Evolutionary conservation across 2,888 invertebrate species (phyloP).

Genomic region (Catocala sponsa): DNA sequence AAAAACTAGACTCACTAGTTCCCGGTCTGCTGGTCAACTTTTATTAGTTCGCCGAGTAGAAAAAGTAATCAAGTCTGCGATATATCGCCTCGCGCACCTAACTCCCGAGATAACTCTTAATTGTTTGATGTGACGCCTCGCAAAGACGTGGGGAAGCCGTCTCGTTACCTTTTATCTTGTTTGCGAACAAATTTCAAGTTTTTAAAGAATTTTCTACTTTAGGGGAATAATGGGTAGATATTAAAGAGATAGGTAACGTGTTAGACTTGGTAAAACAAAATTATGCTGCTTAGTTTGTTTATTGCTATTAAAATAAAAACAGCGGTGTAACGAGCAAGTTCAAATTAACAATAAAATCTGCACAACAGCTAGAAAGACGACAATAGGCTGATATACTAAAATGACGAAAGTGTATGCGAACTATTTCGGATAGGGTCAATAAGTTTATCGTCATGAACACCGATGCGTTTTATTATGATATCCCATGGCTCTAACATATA

Average conservation of each 20-base stretch:
- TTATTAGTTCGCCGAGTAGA: constrained; percentile 79
- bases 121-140: constrained; percentile 74
- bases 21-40: constrained; percentile 79
- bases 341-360: too few relatives aligned
- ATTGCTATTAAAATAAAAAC: too few relatives aligned
- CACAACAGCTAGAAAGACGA: too few relatives aligned
- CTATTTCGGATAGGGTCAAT: too few relatives aligned
- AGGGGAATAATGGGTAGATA: constrained; percentile 28
- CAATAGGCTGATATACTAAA: too few relatives aligned
- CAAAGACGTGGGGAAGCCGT: constrained; percentile 48
- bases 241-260: constrained; percentile 21
- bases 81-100: constrained; percentile 72
- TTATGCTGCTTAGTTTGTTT: constrained; percentile 5
- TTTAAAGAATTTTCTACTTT: constrained; percentile 55
- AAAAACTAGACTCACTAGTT: constrained; percentile 70
- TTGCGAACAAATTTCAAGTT: constrained; percentile 61
- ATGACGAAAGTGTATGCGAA: too few relatives aligned
- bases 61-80: constrained; percentile 81
- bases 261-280: neutral
- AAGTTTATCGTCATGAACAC: too few relatives aligned
- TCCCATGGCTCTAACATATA: too few relatives aligned
- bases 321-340: too few relatives aligned
- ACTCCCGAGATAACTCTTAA: constrained; percentile 75
- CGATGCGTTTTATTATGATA: too few relatives aligned
- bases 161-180: constrained; percentile 59